These are phyloP conservation scores for Taeniopygia guttata DNA, from an alignment of 2,797 vertebrate genomes.

Conservation along the genomic window DNA sequence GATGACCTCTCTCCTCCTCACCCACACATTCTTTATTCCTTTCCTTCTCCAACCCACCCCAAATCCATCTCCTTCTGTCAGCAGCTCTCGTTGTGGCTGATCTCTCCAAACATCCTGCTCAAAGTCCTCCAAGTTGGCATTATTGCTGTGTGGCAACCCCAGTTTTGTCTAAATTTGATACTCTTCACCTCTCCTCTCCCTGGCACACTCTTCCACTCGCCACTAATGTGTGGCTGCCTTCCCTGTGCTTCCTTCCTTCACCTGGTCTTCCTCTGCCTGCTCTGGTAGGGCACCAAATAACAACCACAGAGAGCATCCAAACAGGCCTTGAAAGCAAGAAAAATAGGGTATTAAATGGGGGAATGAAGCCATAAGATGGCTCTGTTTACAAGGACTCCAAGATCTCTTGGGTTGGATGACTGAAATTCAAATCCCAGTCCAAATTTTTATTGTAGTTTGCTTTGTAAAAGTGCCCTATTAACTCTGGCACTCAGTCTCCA, in stretches of 20 bases:
- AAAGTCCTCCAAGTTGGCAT: not conserved
- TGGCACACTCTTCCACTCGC: not conserved
- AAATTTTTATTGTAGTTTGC: not conserved
- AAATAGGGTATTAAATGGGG: not conserved
- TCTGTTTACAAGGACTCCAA: not conserved
- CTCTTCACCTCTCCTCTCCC: not conserved
- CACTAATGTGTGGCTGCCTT: not conserved
- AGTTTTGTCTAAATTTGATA: not conserved
- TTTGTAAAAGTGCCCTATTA: not conserved
- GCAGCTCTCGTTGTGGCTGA: not conserved
- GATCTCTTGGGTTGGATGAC: not conserved
- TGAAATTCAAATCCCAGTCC: not conserved
- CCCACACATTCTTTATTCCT: not conserved
- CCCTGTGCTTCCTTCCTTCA: not conserved
- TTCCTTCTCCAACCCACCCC: not conserved
- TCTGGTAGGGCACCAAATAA: not conserved
- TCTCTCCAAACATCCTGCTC: not conserved
- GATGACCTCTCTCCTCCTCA: not conserved
- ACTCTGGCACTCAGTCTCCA: not conserved
- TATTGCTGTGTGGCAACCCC: not conserved
- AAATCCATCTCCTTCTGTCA: not conserved
- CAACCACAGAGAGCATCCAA: not conserved
- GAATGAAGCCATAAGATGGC: not conserved
- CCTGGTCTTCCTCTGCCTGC: not conserved
- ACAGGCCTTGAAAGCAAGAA: not conserved